Evolutionary conservation across 1,140 invertebrate genomes (phyloP), one percentile per base, ranked within the genome.

Genomic region (Calephelis virginiensis): DNA sequence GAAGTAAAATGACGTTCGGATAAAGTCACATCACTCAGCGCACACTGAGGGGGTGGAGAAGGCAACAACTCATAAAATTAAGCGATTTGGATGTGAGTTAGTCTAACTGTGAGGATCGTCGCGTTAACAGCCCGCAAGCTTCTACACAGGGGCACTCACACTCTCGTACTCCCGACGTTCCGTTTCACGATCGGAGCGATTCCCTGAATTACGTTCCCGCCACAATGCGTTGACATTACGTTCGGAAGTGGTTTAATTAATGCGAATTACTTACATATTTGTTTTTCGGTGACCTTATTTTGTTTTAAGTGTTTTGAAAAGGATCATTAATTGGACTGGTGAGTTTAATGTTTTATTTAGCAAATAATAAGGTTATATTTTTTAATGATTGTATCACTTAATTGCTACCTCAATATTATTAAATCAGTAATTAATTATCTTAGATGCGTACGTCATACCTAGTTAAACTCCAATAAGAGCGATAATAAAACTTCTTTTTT

Each of bases 31-130:
- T 17, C 77, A 64, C 59, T 7, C 61, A 63, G 67, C 69, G 74
- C 74, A 64, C 61, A 77, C 40, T 43, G 83, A 86, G 88, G 86
- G 86, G 89, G 89, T 89, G 88, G 88, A 87, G 90, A 90, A 91
- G 90, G 88, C 91, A 91, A 90, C 90, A 91, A 92, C 91, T 92
- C 91, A 92, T 92, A 92, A 92, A 92, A 92, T 92, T 91, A 92
- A 92, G 90, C 91, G 91, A 91, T 91, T 91, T 89, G 88, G 87
- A 87, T 90, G 87, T 77, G 85, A 89, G 87, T 89, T 91, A 90
- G 91, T 91, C 86, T 89, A 89, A 91, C 88, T 86, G 84, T 80
- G 89, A 83, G 83, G 74, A 89, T 81, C 85, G 90, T 66, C 81
- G 85, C 80, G 86, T 83, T 82, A 88, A 85, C 82, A 89, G 76